phyloP scores from a whole-genome alignment of 2,113 vertebrate species.

The Neodontobutis hainanensis region DNA sequence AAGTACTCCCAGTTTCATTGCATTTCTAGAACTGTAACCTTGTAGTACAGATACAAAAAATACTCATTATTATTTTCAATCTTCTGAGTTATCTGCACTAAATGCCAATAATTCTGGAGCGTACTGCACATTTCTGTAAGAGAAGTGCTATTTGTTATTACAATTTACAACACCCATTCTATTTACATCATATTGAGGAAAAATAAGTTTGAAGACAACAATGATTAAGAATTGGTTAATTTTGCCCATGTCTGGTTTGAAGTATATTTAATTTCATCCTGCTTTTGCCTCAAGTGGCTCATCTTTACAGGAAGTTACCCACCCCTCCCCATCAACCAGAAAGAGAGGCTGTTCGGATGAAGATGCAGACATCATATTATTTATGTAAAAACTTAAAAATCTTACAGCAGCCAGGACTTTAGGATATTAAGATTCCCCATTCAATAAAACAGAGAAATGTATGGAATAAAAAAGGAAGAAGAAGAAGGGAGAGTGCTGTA shows the following conservation, averaged over 20 bases:
- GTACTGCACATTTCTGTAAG: slow-evolving; percentile 29
- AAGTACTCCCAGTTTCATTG: slow-evolving; percentile 7
- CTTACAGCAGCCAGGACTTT: slow-evolving; percentile 23
- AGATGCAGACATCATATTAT: slow-evolving; percentile 53
- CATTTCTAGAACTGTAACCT: not conserved
- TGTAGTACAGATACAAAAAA: not conserved
- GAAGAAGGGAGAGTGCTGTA: slow-evolving; percentile 20
- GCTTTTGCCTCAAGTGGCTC: slow-evolving; percentile 37
- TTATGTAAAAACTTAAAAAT: slow-evolving; percentile 47
- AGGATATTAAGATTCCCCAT: slow-evolving; percentile 1
- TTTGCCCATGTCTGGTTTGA: not conserved
- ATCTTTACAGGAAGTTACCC: slow-evolving; percentile 17
- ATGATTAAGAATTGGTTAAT: slow-evolving; percentile 17
- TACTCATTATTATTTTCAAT: slow-evolving; percentile 22
- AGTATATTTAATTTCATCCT: slow-evolving; percentile 17
- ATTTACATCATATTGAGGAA: slow-evolving; percentile 22
- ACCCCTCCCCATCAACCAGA: not conserved
- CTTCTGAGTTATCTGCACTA: slow-evolving; percentile 42
- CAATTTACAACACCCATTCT: slow-evolving; percentile 28
- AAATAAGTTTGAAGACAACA: slow-evolving; percentile 6
- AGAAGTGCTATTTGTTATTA: slow-evolving; percentile 45
- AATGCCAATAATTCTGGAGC: slow-evolving; percentile 58
- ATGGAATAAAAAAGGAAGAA: not conserved
- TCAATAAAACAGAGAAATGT: not conserved
- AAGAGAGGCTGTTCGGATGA: slow-evolving; percentile 40